Base-by-base conservation (phyloP, 2,888 invertebrate genomes). In the Dermolepida albohirtum region DNA sequence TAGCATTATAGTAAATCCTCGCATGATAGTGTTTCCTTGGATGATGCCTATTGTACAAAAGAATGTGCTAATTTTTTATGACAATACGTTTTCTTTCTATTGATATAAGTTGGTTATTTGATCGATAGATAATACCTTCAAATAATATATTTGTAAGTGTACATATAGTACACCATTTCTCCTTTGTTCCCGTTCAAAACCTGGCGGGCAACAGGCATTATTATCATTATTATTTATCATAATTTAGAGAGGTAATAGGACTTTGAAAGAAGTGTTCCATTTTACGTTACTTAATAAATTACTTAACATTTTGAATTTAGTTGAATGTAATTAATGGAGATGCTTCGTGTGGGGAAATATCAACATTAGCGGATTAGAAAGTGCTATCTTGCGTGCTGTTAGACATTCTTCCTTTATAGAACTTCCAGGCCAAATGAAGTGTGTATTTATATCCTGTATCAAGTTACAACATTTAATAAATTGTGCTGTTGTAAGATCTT, bases 341-440 rank as follows among this genome's bases (percentile, higher is more conserved):
- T 51, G 51, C 12, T 55, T 41, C 41, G 40, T 55, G 55, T 6
- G 55, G 22, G 22, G 17, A 41, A 55, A 22, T 41, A 55, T 55
- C 17, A 41, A 55, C 55, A 55, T 55, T 55, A 55, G 40, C 16
- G 40, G 55, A 55, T 55, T 55, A 55, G 55, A 12, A 55, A 55
- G 40, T 55, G n/a, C 41, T 1, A 22, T 55, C 17, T 55, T 41
- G 55, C 55, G 55, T 55, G 55, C 40, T 41, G 11, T 22, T 16
- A 41, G 16, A 11, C 55, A 55, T 55, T 51, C 29, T 12, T 51
- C 14, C 12, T 29, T 29, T 12, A 27, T 29, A 29, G 11, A 51
- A 29, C 51, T 12, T 34, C 51, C 29, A 51, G 51, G 27, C 12
- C 51, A 29, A 51, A 51, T 29, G 51, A 51, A 51, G 12, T 27